A percentile compares a stretch with the other conserved stretches of the same genome.
Evolutionary conservation across 2,888 invertebrate genomes (phyloP).

Genomic region (Dysmachus trigonus): DNA sequence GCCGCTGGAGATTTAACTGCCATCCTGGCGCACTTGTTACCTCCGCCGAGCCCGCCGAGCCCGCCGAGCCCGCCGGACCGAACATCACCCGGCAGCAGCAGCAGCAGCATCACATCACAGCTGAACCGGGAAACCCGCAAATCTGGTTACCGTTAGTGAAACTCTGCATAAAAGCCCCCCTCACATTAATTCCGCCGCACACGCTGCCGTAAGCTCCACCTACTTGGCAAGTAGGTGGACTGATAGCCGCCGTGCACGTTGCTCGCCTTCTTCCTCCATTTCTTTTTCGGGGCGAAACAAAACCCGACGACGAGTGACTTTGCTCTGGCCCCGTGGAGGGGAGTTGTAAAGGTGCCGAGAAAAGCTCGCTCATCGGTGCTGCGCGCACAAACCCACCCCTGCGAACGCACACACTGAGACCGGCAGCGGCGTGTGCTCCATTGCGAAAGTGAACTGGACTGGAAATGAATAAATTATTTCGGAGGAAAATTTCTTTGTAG

Average conservation of each 20-base stretch:
- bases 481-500: neutral
- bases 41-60: neutral
- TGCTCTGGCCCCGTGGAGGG: neutral
- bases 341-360: constrained; percentile 15
- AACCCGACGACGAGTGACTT: neutral
- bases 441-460: constrained; percentile 2
- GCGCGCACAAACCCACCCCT: neutral
- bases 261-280: constrained; percentile 30
- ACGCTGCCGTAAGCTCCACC: constrained; percentile 17
- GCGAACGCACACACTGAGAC: neutral
- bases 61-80: too few relatives aligned
- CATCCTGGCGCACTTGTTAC: neutral
- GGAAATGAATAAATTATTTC: constrained; percentile 1
- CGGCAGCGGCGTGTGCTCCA: neutral
- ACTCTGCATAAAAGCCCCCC: neutral
- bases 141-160: neutral
- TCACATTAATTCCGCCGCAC: constrained; percentile 20
- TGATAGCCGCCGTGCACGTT: constrained; percentile 3
- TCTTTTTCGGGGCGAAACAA: constrained; percentile 13
- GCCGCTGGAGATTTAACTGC: neutral
- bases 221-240: constrained; percentile 31
- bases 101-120: too few relatives aligned
- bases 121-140: neutral
- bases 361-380: constrained; percentile 4
- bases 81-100: too few relatives aligned